Conservation (phyloP, 92 coral and sea anemone genomes). For the Plumapathes pennacea region DNA sequence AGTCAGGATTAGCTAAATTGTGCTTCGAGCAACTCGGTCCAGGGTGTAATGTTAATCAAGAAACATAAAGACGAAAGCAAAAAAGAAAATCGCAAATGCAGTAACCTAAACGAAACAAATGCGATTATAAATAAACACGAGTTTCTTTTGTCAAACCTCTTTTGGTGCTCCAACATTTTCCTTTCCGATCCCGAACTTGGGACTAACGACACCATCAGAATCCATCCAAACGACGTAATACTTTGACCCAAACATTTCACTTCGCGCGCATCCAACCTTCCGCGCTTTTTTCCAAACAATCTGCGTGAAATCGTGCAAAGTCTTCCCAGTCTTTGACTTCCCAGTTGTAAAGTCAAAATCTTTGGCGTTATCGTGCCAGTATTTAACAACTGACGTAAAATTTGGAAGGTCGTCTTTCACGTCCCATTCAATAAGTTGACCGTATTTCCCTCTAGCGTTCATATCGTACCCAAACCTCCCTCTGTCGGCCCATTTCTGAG, state of each 20-base stretch:
- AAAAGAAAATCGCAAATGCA: no score
- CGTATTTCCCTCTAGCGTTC: constrained; percentile 74
- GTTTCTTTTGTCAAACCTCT: no score
- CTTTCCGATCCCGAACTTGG: constrained; percentile 16
- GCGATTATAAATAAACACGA: no score
- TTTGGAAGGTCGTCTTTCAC: constrained; percentile 67
- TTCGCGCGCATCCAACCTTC: constrained; percentile 77
- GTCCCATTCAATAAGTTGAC: constrained; percentile 91
- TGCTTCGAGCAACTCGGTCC: no score
- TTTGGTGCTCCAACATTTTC: constrained; percentile 63
- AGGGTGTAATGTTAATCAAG: no score
- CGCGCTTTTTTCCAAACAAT: constrained; percentile 81
- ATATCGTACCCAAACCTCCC: constrained; percentile 85
- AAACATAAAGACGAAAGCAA: no score
- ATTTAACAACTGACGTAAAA: constrained; percentile 71
- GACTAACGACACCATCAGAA: constrained; percentile 69
- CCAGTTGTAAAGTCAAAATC: constrained; percentile 65
- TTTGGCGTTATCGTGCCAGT: constrained; percentile 84
- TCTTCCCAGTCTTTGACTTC: constrained; percentile 65
- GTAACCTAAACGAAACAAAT: no score
- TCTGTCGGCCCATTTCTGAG: constrained; percentile 84
- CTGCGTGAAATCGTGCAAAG: constrained; percentile 84
- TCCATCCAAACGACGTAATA: constrained; percentile 95
- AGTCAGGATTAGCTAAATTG: no score
- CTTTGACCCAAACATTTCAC: constrained; percentile 68